Conservation (phyloP, 2,888 invertebrate species). For the Amphipyra tragopoginis region DNA sequence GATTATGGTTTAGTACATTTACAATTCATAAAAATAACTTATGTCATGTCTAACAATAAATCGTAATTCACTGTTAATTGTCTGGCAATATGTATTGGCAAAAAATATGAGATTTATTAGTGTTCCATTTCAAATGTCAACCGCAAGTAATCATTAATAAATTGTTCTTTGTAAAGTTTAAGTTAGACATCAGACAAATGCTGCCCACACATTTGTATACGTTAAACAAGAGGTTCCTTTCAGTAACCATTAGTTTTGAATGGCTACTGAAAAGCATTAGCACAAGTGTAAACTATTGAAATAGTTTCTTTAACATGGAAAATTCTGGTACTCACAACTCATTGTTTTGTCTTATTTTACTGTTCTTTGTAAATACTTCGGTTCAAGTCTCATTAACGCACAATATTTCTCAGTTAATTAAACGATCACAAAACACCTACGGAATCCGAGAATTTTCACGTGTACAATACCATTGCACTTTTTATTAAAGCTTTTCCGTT, state of each 20-base stretch:
- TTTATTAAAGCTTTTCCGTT: conserved; percentile 33
- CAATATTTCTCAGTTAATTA: conserved; percentile 11
- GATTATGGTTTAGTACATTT: conserved; percentile 70
- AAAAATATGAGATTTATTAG: conserved; percentile 49
- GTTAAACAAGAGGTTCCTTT: too few relatives aligned
- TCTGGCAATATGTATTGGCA: conserved; percentile 18
- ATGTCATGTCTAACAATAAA: conserved; percentile 69
- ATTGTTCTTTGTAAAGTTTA: conserved; percentile 18
- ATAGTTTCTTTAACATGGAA: too few relatives aligned
- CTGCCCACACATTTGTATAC: too few relatives aligned
- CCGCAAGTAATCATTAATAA: conserved; percentile 41
- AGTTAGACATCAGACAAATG: too few relatives aligned
- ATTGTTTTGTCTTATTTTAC: neutral
- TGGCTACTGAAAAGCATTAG: too few relatives aligned
- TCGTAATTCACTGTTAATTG: conserved; percentile 32
- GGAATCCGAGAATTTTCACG: conserved; percentile 5
- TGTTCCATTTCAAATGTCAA: conserved; percentile 49
- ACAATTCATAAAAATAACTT: conserved; percentile 70
- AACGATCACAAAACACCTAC: conserved; percentile 6
- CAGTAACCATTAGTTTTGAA: too few relatives aligned
- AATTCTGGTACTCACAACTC: too few relatives aligned
- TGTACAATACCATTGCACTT: conserved; percentile 36
- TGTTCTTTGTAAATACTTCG: too few relatives aligned
- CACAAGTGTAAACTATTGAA: too few relatives aligned
- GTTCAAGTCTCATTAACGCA: neutral